Base-by-base conservation (phyloP, 2,888 invertebrate species). In the Parnassius smintheus region DNA sequence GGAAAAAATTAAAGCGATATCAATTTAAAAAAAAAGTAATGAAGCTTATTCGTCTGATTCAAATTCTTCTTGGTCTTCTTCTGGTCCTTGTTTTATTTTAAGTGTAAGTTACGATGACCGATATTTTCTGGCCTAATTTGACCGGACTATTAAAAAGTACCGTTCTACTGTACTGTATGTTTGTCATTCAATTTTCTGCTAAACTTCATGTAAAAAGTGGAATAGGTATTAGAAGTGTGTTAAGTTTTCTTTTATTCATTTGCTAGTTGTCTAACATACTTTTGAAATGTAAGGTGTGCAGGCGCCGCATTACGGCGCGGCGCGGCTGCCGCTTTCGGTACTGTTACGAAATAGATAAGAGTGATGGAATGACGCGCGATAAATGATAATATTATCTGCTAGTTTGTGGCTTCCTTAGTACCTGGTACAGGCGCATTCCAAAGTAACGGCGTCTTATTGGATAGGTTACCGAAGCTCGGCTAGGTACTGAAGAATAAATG, bases 291-390 rank as follows among this genome's bases (percentile, higher is more conserved):
- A 65, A 59, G 54, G 55, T 58, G 42, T 50, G 46, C 59, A 49
- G 22, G 58, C 45, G 52, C 18, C 35, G 46, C 46, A 63, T 52
- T 53, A 59, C 64, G 48, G 59, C 55, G 59, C 64, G 62, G 59
- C 55, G 59, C 64, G 62, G 66, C 59, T 66, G 56, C 65, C 64
- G 62, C 64, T 72, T 72, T 71, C 69, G 68, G 67, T 65, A 68
- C 67, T 65, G 72, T 75, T 76, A 72, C 71, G 69, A 71, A 73
- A 75, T 61, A 71, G 74, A 74, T 75, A 73, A 61, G 45, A 46
- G 51, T 41, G 51, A 46, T 41, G 46, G 51, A 56, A 56, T 61
- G 56, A 71, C 68, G 59, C 48, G 54, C 18, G 45, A 55, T 48
- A 67, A 56, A 61, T 35, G 56, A 56, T 57, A n/a, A 66, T 62